phyloP scores from a whole-genome alignment of 1,140 invertebrate genomes.

The Plectus sambesii region DNA sequence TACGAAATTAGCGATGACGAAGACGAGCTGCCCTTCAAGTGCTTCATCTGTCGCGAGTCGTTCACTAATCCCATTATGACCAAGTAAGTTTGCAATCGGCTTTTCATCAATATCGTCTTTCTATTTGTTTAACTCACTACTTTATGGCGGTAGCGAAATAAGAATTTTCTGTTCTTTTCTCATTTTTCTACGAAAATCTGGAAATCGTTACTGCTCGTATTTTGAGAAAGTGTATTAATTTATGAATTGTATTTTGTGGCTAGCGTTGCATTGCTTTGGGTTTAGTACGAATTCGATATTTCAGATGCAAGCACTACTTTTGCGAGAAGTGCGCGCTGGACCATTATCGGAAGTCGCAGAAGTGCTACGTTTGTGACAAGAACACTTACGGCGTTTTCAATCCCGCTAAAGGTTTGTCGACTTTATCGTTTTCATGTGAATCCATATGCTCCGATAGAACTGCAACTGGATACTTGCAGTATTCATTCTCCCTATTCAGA shows the following conservation, averaged over 20 bases:
- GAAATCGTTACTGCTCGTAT: too few species aligned
- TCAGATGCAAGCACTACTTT: slow-evolving; percentile 93
- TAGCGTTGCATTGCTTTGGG: slow-evolving; percentile 8
- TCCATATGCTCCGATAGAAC: too few species aligned
- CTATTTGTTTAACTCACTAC: too few species aligned
- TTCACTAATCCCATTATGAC: slow-evolving; percentile 83
- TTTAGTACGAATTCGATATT: slow-evolving; percentile 44
- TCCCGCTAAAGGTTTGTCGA: slow-evolving; percentile 62
- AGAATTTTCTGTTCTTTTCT: too few species aligned
- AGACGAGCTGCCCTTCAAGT: slow-evolving; percentile 75
- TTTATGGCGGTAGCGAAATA: neutral
- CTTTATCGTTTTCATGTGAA: slow-evolving; percentile 1
- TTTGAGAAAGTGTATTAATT: too few species aligned
- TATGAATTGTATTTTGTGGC: neutral
- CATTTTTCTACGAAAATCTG: too few species aligned
- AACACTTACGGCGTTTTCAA: slow-evolving; percentile 89
- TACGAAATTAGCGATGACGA: slow-evolving; percentile 60
- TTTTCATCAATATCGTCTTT: slow-evolving; percentile 7
- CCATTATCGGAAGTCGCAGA: slow-evolving; percentile 73
- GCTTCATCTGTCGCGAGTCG: slow-evolving; percentile 75
- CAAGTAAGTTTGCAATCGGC: slow-evolving; percentile 57
- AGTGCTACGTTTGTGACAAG: slow-evolving; percentile 78
- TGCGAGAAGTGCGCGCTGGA: slow-evolving; percentile 86
- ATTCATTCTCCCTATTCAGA: too few species aligned
- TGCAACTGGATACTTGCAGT: too few species aligned